These are phyloP conservation scores for Ianthella basta DNA, from an alignment of 37 sponge, comb jelly and placozoan species.

Conservation along the genomic window DNA sequence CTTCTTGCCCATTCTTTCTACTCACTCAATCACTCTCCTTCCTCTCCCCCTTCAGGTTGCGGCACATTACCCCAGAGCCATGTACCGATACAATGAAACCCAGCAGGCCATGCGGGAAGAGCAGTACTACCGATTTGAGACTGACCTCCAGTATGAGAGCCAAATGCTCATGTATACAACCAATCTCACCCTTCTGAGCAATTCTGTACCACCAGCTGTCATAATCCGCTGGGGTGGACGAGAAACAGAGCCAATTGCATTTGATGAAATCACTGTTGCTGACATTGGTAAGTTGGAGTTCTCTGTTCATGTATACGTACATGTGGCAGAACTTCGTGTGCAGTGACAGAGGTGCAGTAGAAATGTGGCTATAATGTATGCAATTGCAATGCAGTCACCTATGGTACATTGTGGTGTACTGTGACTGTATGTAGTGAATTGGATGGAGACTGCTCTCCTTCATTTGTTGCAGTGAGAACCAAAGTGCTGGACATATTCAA, in stretches of 20 bases:
- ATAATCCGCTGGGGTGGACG: slow-evolving; percentile 40
- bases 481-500: slow-evolving; percentile 33
- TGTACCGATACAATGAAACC: slow-evolving; percentile 53
- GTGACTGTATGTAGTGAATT: no score
- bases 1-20: neutral
- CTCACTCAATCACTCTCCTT: neutral
- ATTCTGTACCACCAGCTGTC: slow-evolving; percentile 4
- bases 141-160: slow-evolving; percentile 44
- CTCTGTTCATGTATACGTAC: neutral
- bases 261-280: neutral
- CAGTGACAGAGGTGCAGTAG: no score
- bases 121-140: slow-evolving; percentile 36
- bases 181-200: neutral
- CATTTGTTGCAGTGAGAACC: neutral
- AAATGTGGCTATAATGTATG: no score
- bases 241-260: neutral
- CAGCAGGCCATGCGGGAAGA: slow-evolving; percentile 46
- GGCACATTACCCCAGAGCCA: slow-evolving; percentile 45
- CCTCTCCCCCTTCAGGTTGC: slow-evolving; percentile 48
- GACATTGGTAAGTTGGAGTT: slow-evolving; percentile 7
- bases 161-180: slow-evolving; percentile 33
- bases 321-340: no score
- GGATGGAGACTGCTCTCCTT: neutral
- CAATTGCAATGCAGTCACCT: no score
- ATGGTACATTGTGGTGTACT: no score